These are phyloP conservation scores for Taphrorychus bicolor DNA, from an alignment of 2,888 invertebrate species.

Conservation along the genomic window DNA sequence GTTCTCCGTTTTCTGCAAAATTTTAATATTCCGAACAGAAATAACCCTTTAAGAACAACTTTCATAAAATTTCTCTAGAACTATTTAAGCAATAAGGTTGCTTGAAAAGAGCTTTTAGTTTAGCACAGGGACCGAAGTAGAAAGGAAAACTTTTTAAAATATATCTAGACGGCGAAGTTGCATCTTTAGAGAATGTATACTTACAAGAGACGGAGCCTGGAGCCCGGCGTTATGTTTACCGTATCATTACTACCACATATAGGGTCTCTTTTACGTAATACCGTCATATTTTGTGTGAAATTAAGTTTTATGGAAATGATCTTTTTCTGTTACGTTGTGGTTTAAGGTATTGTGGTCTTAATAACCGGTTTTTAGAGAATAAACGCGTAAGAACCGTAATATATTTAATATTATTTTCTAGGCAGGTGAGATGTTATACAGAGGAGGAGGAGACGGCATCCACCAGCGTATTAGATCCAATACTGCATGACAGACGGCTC, in stretches of 20 bases:
- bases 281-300: neutral
- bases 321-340: neutral
- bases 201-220: constrained; percentile 3
- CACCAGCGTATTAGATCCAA: too few relatives aligned
- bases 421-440: too few relatives aligned
- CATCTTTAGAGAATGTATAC: constrained; percentile 9
- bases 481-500: too few relatives aligned
- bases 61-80: constrained; percentile 16
- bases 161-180: constrained; percentile 11
- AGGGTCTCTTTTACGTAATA: constrained; percentile 1
- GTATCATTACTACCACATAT: constrained; percentile 14
- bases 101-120: constrained; percentile 16
- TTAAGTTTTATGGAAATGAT: neutral
- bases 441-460: too few relatives aligned
- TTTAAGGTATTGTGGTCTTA: too few relatives aligned
- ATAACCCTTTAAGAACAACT: constrained; percentile 10
- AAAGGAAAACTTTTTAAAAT: constrained; percentile 20
- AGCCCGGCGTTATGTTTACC: constrained; percentile 15
- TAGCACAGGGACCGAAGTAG: constrained; percentile 7
- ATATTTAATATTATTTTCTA: too few relatives aligned
- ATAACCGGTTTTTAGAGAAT: too few relatives aligned
- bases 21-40: constrained; percentile 3
- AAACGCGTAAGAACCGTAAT: too few relatives aligned
- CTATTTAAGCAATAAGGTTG: constrained; percentile 23
- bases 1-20: neutral